Percentiles rank a stretch among this genome's conserved stretches.
Conservation (phyloP, 2,797 vertebrate genomes). For the Phoebastria nigripes region DNA sequence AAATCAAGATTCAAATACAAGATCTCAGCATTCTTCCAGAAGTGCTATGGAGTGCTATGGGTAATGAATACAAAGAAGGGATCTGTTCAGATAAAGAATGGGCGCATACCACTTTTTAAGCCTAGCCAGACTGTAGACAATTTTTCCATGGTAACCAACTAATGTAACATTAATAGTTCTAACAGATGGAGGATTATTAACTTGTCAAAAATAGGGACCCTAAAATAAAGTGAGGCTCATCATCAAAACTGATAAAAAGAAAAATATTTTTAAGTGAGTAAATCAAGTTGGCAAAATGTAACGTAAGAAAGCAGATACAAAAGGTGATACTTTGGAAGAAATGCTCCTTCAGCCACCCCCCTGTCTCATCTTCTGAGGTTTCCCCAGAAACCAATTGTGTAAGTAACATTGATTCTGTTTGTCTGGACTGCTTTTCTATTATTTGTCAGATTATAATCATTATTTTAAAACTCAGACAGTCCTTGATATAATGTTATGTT, state of each 20-base stretch:
- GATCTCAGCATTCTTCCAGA: neutral
- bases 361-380: neutral
- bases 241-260: neutral
- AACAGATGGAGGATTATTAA: slow-evolving; percentile 32
- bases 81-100: neutral
- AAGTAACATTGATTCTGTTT: neutral
- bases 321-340: neutral
- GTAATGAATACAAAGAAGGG: neutral
- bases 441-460: neutral
- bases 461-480: neutral
- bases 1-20: neutral
- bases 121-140: neutral
- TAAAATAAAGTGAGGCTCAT: neutral
- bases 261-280: neutral
- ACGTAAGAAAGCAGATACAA: neutral
- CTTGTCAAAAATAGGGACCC: neutral
- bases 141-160: slow-evolving; percentile 35
- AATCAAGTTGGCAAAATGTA: neutral
- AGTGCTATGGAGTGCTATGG: neutral
- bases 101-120: neutral
- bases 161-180: neutral
- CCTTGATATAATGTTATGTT: neutral
- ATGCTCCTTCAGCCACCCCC: neutral
- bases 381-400: neutral
- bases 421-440: neutral